phyloP scores from a whole-genome alignment of 2,888 invertebrate genomes.

The Tiliacea aurago region DNA sequence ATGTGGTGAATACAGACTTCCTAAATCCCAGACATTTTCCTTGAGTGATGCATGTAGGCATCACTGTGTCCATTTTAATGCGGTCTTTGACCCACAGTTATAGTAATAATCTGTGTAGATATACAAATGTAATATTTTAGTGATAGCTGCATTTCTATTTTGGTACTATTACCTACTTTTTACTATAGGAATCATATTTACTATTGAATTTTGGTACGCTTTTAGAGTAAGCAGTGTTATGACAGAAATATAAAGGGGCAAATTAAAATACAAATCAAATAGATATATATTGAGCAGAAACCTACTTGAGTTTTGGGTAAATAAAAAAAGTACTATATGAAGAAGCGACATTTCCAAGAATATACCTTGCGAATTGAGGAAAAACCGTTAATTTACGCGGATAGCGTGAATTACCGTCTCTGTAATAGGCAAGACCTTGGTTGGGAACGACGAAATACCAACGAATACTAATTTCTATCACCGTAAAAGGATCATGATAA shows the following conservation, averaged over 20 bases:
- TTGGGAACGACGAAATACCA: constrained; percentile 46
- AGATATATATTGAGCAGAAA: neutral
- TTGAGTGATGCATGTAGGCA: constrained; percentile 15
- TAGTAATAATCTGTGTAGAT: neutral
- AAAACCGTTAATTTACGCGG: constrained; percentile 40
- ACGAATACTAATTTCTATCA: constrained; percentile 29
- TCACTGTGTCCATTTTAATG: neutral
- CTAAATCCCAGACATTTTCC: constrained; percentile 20
- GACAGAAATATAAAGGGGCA: constrained; percentile 24
- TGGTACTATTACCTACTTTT: neutral
- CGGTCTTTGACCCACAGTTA: neutral
- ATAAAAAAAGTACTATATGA: no score
- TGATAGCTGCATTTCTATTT: constrained; percentile 19
- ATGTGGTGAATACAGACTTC: neutral
- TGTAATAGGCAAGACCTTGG: constrained; percentile 62
- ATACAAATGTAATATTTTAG: neutral
- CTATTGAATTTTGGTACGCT: neutral
- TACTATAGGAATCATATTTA: neutral
- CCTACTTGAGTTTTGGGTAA: neutral
- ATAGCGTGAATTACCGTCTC: constrained; percentile 24
- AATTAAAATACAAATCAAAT: neutral
- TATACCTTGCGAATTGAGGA: constrained; percentile 28
- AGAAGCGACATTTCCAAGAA: neutral
- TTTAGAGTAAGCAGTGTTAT: neutral
- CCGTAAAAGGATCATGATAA: constrained; percentile 60